Evolutionary conservation across 2,113 vertebrate species (phyloP).

Genomic region (Tragelaphus buxtoni): DNA sequence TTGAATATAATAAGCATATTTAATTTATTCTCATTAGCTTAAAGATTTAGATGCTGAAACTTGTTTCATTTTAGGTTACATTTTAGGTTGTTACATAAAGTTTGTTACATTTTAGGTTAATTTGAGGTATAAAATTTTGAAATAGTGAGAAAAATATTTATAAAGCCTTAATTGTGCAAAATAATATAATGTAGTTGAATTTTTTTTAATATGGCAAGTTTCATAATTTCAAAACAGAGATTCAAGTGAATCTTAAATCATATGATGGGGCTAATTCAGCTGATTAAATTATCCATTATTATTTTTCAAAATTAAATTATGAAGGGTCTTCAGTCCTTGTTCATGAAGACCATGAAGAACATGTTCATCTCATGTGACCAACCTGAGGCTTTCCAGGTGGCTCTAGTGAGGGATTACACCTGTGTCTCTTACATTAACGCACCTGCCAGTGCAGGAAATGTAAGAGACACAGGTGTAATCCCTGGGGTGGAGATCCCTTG

Average conservation of each 20-base stretch:
- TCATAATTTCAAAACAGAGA: neutral
- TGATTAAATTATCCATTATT: neutral
- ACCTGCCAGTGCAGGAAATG: neutral
- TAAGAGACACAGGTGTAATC: neutral
- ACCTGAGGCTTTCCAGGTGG: neutral
- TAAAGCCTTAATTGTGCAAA: neutral
- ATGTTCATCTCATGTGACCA: neutral
- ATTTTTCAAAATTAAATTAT: constrained; percentile 25
- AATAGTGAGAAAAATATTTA: neutral
- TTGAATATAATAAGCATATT: neutral
- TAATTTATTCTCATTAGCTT: neutral
- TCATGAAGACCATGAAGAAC: neutral
- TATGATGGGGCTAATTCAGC: neutral
- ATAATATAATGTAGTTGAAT: neutral
- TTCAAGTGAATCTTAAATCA: neutral
- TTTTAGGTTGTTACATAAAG: neutral
- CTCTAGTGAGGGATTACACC: neutral
- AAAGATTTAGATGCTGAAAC: neutral
- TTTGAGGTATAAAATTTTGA: neutral
- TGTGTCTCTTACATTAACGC: too few species aligned
- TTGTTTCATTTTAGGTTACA: neutral
- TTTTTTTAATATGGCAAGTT: neutral
- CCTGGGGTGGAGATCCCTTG: neutral
- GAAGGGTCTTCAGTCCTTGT: neutral
- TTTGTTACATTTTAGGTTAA: neutral